Evolutionary conservation across 1,140 invertebrate genomes (phyloP).

Genomic region (Dolichoris vasculosae): DNA sequence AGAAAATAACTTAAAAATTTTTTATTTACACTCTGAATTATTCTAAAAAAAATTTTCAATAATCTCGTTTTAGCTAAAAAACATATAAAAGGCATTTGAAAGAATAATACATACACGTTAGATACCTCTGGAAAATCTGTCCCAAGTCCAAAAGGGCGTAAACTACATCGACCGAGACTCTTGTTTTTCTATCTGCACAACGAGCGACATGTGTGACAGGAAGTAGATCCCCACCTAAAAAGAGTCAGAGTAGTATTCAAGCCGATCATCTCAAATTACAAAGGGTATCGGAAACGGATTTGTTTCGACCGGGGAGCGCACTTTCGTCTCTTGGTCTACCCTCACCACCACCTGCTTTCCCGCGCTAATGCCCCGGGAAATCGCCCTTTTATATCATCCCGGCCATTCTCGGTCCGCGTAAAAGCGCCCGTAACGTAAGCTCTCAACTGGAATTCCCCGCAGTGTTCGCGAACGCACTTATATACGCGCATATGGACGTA

Average conservation of each 20-base stretch:
- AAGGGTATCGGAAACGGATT: conserved; percentile 71
- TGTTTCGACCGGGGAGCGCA: conserved; percentile 59
- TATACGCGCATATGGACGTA: background rate
- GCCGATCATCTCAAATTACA: conserved; percentile 72
- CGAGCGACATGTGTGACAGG: conserved; percentile 61
- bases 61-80: too few species aligned
- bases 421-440: conserved; percentile 39
- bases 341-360: conserved; percentile 22
- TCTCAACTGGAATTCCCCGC: conserved; percentile 35
- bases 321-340: background rate
- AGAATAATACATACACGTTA: too few species aligned
- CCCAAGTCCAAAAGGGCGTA: background rate
- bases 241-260: conserved; percentile 52
- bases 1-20: too few species aligned
- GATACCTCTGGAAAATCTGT: conserved; percentile 18
- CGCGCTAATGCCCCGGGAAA: conserved; percentile 49
- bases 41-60: too few species aligned
- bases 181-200: background rate
- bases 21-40: too few species aligned
- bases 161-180: too few species aligned
- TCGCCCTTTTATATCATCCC: conserved; percentile 48
- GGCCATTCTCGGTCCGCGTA: background rate
- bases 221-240: conserved; percentile 55
- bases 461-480: conserved; percentile 8
- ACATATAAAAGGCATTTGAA: too few species aligned